Evolutionary conservation across 2,888 invertebrate genomes (phyloP).

Genomic region (Polydrusus cervinus): DNA sequence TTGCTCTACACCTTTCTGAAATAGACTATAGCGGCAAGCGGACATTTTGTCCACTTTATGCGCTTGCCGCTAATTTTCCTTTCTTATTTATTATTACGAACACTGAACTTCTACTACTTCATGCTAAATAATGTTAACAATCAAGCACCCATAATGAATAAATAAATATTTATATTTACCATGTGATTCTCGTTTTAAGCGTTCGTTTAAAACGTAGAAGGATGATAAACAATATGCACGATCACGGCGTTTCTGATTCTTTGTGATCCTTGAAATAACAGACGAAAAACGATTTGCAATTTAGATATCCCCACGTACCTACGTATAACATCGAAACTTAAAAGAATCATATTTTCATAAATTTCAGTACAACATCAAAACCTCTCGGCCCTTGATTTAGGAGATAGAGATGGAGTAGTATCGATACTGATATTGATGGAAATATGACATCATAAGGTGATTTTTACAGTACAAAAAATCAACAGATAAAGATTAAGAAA

Average conservation of each 20-base stretch:
- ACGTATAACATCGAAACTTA: constrained; percentile 29
- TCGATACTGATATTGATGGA: neutral
- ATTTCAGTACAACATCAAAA: constrained; percentile 29
- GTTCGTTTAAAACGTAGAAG: constrained; percentile 4
- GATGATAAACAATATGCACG: constrained; percentile 67
- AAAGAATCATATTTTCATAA: constrained; percentile 40
- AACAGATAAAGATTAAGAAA: too few relatives aligned
- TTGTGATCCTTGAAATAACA: constrained; percentile 67
- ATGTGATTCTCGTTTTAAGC: constrained; percentile 31
- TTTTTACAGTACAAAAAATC: too few relatives aligned
- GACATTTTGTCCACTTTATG: too few relatives aligned
- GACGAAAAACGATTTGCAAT: constrained; percentile 64
- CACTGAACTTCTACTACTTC: too few relatives aligned
- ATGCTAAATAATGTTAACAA: constrained; percentile 33
- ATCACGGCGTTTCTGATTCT: constrained; percentile 65
- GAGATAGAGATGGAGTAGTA: neutral
- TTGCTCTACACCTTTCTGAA: too few relatives aligned
- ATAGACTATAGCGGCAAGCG: too few relatives aligned
- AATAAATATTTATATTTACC: constrained; percentile 47
- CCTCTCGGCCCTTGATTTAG: constrained; percentile 6
- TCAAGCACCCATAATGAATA: constrained; percentile 38
- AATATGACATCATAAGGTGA: too few relatives aligned
- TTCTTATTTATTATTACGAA: too few relatives aligned
- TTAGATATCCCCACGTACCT: constrained; percentile 60
- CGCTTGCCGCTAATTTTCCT: too few relatives aligned